Conservation (phyloP, 2,888 invertebrate species). For the Ceriagrion tenellum region DNA sequence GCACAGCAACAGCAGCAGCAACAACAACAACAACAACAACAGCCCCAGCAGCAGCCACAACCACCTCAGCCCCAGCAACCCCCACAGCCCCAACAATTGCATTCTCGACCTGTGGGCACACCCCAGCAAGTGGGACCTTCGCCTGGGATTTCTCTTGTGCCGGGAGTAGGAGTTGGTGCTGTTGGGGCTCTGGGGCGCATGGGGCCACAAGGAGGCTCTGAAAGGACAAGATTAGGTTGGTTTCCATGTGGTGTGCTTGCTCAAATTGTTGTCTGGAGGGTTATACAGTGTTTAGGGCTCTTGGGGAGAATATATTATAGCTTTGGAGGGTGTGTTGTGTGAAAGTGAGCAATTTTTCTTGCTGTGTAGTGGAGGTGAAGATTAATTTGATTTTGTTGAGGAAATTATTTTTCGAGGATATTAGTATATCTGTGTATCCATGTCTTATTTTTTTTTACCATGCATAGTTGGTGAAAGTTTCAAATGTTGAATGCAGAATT, state of each 20-base stretch:
- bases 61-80: constrained; percentile 46
- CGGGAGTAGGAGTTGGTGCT: constrained; percentile 76
- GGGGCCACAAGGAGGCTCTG: constrained; percentile 76
- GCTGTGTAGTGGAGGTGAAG: not conserved
- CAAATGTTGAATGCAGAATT: too few relatives aligned
- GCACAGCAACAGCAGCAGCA: not conserved
- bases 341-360: not conserved
- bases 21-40: constrained; percentile 4
- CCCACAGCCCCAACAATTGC: constrained; percentile 68
- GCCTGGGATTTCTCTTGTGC: constrained; percentile 71
- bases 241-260: not conserved
- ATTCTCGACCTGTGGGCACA: constrained; percentile 50
- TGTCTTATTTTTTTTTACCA: too few relatives aligned
- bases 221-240: constrained; percentile 73
- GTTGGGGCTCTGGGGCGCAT: constrained; percentile 85
- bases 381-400: not conserved
- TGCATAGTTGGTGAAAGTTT: too few relatives aligned
- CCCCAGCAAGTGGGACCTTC: constrained; percentile 58
- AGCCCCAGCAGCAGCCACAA: constrained; percentile 69
- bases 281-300: too few relatives aligned
- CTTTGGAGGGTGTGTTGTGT: too few relatives aligned
- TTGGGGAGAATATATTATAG: too few relatives aligned
- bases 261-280: too few relatives aligned
- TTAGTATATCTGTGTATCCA: not conserved
- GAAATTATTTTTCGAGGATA: not conserved